Percentiles rank a stretch among this genome's conserved stretches.
These are phyloP conservation scores for Drosophila rufa DNA, from an alignment of 1,140 invertebrate species.

Conservation along the genomic window DNA sequence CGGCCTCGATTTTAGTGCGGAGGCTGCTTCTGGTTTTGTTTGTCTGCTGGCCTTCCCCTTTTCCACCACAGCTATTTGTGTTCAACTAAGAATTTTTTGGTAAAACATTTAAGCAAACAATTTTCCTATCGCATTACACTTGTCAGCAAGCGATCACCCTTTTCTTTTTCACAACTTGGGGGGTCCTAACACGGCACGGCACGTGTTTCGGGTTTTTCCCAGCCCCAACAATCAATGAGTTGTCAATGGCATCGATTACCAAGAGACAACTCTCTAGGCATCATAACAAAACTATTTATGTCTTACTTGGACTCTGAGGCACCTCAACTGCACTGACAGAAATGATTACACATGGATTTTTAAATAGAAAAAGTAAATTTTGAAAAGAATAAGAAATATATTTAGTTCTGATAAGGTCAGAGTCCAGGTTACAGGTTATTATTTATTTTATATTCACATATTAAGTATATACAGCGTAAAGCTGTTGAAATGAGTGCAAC, in stretches of 20 bases:
- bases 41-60: background rate
- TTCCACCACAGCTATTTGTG: conserved; percentile 3
- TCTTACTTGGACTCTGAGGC: conserved; percentile 7
- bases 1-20: conserved; percentile 46
- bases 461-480: background rate
- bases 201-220: conserved; percentile 8
- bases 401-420: too few species aligned
- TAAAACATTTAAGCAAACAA: conserved; percentile 39
- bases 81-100: conserved; percentile 13
- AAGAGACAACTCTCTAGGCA: conserved; percentile 8
- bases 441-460: too few species aligned
- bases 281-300: conserved; percentile 54
- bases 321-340: background rate
- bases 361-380: too few species aligned
- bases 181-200: conserved; percentile 39
- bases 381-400: too few species aligned
- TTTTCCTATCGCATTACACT: conserved; percentile 64
- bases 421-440: too few species aligned
- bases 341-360: background rate
- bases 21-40: conserved; percentile 13
- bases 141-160: conserved; percentile 20
- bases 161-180: conserved; percentile 28
- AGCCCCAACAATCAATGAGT: conserved; percentile 8
- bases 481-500: too few species aligned
- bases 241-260: conserved; percentile 74